phyloP scores from a whole-genome alignment of 2,888 invertebrate species.

The Ecliptopera silaceata region DNA sequence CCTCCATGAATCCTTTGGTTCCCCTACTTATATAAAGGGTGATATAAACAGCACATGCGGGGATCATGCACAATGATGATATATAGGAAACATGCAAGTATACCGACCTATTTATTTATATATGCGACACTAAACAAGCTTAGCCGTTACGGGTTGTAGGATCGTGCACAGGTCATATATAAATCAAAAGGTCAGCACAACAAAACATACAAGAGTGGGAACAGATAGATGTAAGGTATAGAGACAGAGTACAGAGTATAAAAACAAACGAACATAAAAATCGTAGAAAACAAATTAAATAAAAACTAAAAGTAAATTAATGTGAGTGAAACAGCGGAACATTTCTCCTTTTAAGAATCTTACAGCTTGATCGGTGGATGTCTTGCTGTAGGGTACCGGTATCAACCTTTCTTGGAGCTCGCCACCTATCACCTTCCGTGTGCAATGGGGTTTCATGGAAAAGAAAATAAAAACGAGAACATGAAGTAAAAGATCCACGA shows the following conservation, averaged over 20 bases:
- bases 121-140: conserved; percentile 17
- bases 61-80: conserved; percentile 54
- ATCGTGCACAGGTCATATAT: conserved; percentile 37
- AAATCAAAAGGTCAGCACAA: conserved; percentile 64
- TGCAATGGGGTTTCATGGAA: conserved; percentile 92
- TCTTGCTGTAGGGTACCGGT: conserved; percentile 99
- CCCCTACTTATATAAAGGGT: conserved; percentile 24
- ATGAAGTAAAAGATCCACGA: conserved; percentile 76
- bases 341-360: conserved; percentile 80
- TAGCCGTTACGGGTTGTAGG: not conserved
- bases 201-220: conserved; percentile 59
- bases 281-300: conserved; percentile 60
- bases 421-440: conserved; percentile 99
- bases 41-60: conserved; percentile 64
- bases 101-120: conserved; percentile 58
- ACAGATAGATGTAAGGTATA: conserved; percentile 68
- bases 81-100: conserved; percentile 58
- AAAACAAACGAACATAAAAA: conserved; percentile 48
- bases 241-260: conserved; percentile 72
- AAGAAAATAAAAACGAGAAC: conserved; percentile 84
- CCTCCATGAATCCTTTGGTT: conserved; percentile 14
- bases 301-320: conserved; percentile 61
- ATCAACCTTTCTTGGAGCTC: conserved; percentile 99
- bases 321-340: conserved; percentile 67
- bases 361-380: conserved; percentile 99